Conservation (phyloP, 1,140 invertebrate species). For the Anastatus disparis region DNA sequence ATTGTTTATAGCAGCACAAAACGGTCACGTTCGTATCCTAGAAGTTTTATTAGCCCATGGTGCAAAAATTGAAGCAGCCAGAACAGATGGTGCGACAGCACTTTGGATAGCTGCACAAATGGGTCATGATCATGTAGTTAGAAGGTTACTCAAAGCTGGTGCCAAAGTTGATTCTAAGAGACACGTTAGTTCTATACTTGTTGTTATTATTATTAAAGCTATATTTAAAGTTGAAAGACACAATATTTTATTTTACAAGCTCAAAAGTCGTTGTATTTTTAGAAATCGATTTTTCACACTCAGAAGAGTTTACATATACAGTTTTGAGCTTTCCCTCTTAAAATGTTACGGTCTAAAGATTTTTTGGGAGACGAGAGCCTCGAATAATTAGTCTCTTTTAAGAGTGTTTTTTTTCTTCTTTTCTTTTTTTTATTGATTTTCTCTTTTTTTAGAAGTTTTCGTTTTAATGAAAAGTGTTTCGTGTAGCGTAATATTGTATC, state of each 20-base stretch:
- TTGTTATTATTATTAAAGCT: too few relatives aligned
- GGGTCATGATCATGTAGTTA: conserved; percentile 86
- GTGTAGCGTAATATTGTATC: too few relatives aligned
- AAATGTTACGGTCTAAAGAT: background rate
- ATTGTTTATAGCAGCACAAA: conserved; percentile 90
- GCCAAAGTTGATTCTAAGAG: conserved; percentile 83
- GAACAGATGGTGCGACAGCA: conserved; percentile 86
- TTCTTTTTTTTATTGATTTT: too few relatives aligned
- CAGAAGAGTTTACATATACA: too few relatives aligned
- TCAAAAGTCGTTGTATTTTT: conserved; percentile 12
- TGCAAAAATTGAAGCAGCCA: conserved; percentile 75
- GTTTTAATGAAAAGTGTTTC: too few relatives aligned
- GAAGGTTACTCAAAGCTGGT: conserved; percentile 78
- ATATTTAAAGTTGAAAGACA: too few relatives aligned
- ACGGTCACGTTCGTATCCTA: conserved; percentile 84
- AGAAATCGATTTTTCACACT: conserved; percentile 6
- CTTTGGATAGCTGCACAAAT: conserved; percentile 95
- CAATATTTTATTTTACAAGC: too few relatives aligned
- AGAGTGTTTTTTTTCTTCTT: too few relatives aligned
- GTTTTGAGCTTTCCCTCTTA: background rate
- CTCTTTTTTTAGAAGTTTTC: too few relatives aligned
- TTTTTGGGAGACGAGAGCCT: background rate
- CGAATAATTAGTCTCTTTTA: too few relatives aligned
- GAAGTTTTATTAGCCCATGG: conserved; percentile 75
- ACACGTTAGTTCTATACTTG: conserved; percentile 72